phyloP scores from a whole-genome alignment of 2,888 invertebrate genomes.

The Neoitamus cyanurus region DNA sequence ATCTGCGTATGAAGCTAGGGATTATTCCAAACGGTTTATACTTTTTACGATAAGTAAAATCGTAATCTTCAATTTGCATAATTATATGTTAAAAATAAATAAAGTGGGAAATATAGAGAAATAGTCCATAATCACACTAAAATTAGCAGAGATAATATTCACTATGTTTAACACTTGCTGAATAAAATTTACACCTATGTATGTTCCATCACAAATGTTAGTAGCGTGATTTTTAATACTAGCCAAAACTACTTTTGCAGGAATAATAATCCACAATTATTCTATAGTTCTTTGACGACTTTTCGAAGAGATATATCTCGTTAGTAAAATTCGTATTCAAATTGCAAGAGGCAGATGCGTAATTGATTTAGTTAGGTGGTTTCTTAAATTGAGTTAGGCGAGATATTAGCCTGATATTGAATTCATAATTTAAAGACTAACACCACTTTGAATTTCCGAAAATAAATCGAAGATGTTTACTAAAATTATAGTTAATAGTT shows the following conservation, averaged over 20 bases:
- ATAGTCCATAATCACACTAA: not conserved
- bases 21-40: too few relatives aligned
- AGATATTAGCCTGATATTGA: not conserved
- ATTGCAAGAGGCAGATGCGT: not conserved
- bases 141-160: not conserved
- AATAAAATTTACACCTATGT: not conserved
- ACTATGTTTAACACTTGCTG: not conserved
- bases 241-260: not conserved
- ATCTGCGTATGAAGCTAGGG: not conserved
- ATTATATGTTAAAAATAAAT: not conserved
- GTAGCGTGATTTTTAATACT: not conserved
- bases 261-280: not conserved
- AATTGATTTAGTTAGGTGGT: not conserved
- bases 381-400: not conserved
- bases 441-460: too few relatives aligned
- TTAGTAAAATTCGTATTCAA: not conserved
- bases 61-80: not conserved
- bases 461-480: too few relatives aligned
- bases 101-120: too few relatives aligned
- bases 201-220: not conserved
- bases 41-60: not conserved
- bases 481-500: too few relatives aligned
- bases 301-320: not conserved
- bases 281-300: not conserved
- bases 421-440: not conserved